phyloP scores from a whole-genome alignment of 2,888 invertebrate species.

The Nebria brevicollis region DNA sequence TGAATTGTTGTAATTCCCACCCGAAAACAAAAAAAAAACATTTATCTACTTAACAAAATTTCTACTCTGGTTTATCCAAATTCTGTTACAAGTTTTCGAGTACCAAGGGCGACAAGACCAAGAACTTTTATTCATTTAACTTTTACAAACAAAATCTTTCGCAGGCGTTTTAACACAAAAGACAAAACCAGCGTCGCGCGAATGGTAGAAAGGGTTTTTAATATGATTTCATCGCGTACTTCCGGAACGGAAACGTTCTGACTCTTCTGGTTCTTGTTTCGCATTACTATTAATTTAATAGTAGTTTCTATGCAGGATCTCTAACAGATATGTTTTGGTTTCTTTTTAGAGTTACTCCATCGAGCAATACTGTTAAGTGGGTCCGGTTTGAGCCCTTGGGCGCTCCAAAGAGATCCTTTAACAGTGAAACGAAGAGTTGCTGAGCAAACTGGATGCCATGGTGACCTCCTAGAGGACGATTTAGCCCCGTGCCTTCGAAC shows the following conservation, averaged over 20 bases:
- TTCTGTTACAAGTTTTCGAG: background rate
- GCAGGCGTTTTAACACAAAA: background rate
- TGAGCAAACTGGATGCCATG: constrained; percentile 85
- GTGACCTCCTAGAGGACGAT: constrained; percentile 83
- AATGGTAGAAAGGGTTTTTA: background rate
- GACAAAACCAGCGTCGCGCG: background rate
- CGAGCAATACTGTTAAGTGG: constrained; percentile 90
- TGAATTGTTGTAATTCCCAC: too few species aligned
- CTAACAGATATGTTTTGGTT: too few species aligned
- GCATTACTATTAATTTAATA: background rate
- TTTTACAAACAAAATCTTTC: background rate
- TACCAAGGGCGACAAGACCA: background rate
- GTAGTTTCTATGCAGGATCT: background rate
- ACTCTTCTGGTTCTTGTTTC: background rate
- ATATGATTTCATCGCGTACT: background rate
- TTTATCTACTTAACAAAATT: background rate
- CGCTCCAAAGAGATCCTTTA: constrained; percentile 85
- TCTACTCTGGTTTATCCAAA: background rate
- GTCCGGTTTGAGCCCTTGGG: constrained; percentile 92
- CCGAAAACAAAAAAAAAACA: too few species aligned
- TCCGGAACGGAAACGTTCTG: background rate
- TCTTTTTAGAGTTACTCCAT: constrained; percentile 81
- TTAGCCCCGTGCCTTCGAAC: constrained; percentile 85
- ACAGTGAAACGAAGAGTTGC: constrained; percentile 83
- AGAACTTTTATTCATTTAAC: background rate